Base-by-base conservation (phyloP, 2,797 vertebrate species). In the Clamator glandarius region DNA sequence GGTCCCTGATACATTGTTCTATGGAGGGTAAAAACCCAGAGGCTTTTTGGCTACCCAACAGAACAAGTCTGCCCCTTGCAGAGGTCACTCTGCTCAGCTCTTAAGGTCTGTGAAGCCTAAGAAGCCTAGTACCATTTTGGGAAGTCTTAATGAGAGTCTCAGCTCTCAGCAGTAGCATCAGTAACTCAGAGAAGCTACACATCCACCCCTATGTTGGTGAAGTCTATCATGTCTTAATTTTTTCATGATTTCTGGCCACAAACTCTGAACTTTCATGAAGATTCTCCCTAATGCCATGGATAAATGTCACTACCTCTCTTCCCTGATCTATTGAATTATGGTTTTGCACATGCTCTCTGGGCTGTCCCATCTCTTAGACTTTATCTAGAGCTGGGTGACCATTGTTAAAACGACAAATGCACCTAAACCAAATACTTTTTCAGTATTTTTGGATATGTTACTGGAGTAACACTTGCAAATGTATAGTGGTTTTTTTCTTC, bases 141-240 rank as follows among this genome's bases (percentile, higher is more conserved):
- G n/a, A 91, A 76, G 36, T 33, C 52, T 54, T 9, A 24, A 3
- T 63, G 73, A 80, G 72, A 54, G 41, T 62, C 67, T 50, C 62
- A 62, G n/a, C 25, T 80, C 74, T 46, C 74, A 68, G 55, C 46
- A 61, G 31, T 9, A 70, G 54, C 5, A 50, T 8, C 26, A 63
- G 25, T 26, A 63, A 70, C 5, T 70, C 4, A 12, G 3, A 16
- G 52, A 69, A 87, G 35, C 48, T 59, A 55, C 63, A 41, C 9
- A 51, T 23, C n/a, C 2, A 24, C 12, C 7, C 20, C 10, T 5
- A 17, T 0, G 0, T 3, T 76, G 35, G 24, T 17, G 39, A 88
- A 68, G 31, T 42, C n/a, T 73, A 19, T 44, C 16, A 73, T 18
- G 21, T 33, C 36, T 76, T 77, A 2, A 35, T 48, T 69, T 83